Evolutionary conservation across 2,113 vertebrate genomes (phyloP).

Genomic region (Formicarius rufipectus): DNA sequence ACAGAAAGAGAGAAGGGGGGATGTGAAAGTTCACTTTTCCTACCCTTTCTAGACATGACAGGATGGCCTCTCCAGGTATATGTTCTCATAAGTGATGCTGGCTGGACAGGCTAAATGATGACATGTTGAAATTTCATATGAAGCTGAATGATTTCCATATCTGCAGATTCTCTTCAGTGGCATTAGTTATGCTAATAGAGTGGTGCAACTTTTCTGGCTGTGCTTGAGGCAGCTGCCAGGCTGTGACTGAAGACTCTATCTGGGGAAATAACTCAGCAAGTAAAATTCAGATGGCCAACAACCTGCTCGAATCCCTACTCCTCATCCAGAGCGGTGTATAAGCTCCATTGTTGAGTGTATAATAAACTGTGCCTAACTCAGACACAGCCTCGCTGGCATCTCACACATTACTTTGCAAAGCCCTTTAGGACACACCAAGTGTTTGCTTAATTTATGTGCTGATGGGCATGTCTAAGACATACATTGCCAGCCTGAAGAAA

Average conservation of each 20-base stretch:
- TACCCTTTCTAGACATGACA: neutral
- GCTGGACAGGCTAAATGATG: neutral
- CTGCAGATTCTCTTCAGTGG: slow-evolving; percentile 22
- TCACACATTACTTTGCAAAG: slow-evolving; percentile 18
- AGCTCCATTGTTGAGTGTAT: neutral
- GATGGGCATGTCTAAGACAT: slow-evolving; percentile 25
- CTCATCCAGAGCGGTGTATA: neutral
- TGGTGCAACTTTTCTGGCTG: slow-evolving; percentile 31
- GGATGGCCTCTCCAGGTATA: neutral
- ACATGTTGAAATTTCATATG: slow-evolving; percentile 8
- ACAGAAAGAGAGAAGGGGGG: neutral
- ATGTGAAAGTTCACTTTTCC: neutral
- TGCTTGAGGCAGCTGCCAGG: slow-evolving; percentile 44
- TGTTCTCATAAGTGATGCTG: neutral
- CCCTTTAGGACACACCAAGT: slow-evolving; percentile 30
- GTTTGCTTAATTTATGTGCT: slow-evolving; percentile 47
- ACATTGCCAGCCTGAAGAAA: neutral
- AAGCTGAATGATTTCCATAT: slow-evolving; percentile 18
- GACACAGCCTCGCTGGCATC: neutral
- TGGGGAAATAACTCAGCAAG: slow-evolving; percentile 66
- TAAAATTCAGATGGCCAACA: slow-evolving; percentile 43
- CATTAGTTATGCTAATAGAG: slow-evolving; percentile 63
- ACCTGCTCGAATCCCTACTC: slow-evolving; percentile 5
- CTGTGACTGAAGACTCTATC: slow-evolving; percentile 45
- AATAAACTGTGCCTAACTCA: neutral